phyloP scores from a whole-genome alignment of 2,888 invertebrate species.

The Auanema freiburgensis region DNA sequence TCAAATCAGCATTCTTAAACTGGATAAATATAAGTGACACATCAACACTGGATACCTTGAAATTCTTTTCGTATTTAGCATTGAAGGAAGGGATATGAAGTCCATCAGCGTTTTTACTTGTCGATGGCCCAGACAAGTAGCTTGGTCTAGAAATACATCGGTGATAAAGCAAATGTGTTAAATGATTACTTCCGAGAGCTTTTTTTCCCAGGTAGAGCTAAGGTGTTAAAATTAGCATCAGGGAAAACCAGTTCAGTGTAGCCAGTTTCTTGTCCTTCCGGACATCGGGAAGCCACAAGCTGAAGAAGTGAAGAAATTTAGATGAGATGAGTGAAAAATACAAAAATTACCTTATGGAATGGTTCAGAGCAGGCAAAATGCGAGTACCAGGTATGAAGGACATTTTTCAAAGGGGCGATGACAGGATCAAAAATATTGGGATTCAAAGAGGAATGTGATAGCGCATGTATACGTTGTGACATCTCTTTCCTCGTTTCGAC shows the following conservation, averaged over 20 bases:
- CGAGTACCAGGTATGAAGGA: constrained; percentile 16
- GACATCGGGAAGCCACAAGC: neutral
- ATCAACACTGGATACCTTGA: neutral
- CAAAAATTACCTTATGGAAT: constrained; percentile 7
- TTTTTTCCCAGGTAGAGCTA: constrained; percentile 13
- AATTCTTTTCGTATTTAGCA: neutral
- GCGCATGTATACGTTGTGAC: constrained; percentile 15
- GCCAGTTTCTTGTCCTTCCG: constrained; percentile 1
- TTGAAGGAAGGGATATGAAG: neutral
- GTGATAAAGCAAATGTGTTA: too few species aligned
- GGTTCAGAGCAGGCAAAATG: constrained; percentile 16
- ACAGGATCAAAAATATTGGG: constrained; percentile 18
- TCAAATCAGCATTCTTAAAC: neutral
- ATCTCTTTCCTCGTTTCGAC: constrained; percentile 15
- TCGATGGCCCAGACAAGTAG: constrained; percentile 9
- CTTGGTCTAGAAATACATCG: neutral
- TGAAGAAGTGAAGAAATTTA: neutral
- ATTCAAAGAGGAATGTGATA: constrained; percentile 1
- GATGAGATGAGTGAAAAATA: neutral
- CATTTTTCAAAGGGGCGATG: constrained; percentile 4
- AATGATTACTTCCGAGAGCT: neutral
- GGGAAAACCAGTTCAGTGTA: neutral
- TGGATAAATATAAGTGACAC: too few species aligned
- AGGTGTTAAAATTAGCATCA: neutral
- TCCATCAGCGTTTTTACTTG: constrained; percentile 4